Evolutionary conservation across 2,797 vertebrate genomes (phyloP).

Genomic region (Microhierax caerulescens): DNA sequence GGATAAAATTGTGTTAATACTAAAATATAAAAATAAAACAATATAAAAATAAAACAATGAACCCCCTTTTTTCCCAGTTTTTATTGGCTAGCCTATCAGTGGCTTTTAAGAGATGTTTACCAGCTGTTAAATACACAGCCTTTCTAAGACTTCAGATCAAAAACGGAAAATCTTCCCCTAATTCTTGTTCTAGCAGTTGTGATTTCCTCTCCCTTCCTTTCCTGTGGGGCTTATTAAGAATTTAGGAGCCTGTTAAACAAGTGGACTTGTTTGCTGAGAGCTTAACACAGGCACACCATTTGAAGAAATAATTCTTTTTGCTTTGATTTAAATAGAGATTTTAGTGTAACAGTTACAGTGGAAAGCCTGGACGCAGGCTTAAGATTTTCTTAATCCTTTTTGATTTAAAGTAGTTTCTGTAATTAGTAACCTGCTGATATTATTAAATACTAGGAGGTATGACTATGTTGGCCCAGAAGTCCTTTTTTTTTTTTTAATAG

Average conservation of each 20-base stretch:
- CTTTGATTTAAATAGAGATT: background rate
- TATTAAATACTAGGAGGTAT: background rate
- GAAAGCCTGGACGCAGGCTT: background rate
- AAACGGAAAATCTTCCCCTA: background rate
- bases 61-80: background rate
- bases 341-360: background rate
- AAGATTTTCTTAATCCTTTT: background rate
- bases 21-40: background rate
- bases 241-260: background rate
- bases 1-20: background rate
- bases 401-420: background rate
- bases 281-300: background rate
- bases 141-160: background rate
- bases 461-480: background rate
- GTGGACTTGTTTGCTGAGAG: background rate
- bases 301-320: background rate
- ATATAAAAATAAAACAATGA: background rate
- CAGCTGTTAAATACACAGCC: background rate
- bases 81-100: background rate
- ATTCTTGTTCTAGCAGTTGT: background rate
- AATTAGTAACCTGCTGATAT: background rate
- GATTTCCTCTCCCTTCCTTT: background rate
- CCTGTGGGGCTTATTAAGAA: background rate
- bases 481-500: background rate
- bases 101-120: background rate